Percentiles rank a stretch among this genome's conserved stretches.
These are phyloP conservation scores for Hapalemur alaotrensis DNA, from an alignment of 2,797 vertebrate species.

Conservation along the genomic window DNA sequence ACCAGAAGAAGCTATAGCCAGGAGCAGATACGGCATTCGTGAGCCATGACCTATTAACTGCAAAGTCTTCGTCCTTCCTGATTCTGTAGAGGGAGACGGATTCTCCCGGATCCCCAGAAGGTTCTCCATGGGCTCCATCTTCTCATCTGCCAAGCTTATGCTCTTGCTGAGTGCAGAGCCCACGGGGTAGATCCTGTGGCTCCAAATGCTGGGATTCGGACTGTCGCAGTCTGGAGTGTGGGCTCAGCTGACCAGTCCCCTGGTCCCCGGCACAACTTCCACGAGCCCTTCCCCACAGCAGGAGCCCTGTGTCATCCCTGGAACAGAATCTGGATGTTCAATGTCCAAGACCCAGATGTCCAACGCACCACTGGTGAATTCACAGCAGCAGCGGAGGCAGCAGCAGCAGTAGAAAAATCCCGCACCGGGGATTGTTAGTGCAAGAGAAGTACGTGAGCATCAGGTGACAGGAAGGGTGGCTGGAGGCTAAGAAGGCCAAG, in stretches of 20 bases:
- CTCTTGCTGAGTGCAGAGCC: not conserved
- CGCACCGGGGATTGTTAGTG: constrained; percentile 28
- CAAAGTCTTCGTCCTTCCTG: not conserved
- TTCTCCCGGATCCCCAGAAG: not conserved
- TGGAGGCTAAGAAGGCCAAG: not conserved
- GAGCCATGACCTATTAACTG: not conserved
- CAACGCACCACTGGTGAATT: not conserved
- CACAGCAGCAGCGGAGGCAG: not conserved
- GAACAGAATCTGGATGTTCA: not conserved
- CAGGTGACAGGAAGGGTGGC: not conserved
- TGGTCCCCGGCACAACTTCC: not conserved
- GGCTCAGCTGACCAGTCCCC: not conserved
- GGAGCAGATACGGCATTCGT: not conserved
- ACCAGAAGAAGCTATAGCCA: not conserved
- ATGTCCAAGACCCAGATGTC: not conserved
- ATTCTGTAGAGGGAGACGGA: not conserved
- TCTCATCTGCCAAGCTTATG: not conserved
- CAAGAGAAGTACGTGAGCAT: not conserved
- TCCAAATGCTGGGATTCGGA: not conserved
- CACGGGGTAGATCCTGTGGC: not conserved
- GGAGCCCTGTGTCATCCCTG: not conserved
- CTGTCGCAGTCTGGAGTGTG: not conserved
- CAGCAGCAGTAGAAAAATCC: not conserved
- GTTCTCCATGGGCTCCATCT: not conserved
- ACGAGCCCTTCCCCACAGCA: not conserved